phyloP scores from a whole-genome alignment of 2,113 vertebrate species.

The Corythaixoides concolor region DNA sequence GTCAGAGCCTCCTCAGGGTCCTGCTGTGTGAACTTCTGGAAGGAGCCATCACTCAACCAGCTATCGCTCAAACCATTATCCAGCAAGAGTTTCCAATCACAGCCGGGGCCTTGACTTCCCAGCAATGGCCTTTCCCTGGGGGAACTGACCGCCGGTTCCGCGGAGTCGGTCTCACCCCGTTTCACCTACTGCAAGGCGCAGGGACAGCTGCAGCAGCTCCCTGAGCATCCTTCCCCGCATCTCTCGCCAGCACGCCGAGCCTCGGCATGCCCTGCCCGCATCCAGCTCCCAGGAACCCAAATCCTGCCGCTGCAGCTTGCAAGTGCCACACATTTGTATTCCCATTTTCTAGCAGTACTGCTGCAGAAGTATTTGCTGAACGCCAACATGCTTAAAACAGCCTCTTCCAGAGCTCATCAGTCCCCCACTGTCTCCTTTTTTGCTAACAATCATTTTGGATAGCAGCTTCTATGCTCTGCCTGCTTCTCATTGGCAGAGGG shows the following conservation, averaged over 20 bases:
- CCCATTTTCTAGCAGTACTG: neutral
- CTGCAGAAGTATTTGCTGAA: neutral
- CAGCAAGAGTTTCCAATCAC: neutral
- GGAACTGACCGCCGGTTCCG: neutral
- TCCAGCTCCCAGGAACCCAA: neutral
- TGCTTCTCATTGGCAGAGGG: neutral
- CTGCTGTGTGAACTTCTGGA: neutral
- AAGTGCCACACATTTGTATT: accelerated
- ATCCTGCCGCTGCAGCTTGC: neutral
- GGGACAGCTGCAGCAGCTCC: neutral
- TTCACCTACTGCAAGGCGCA: neutral
- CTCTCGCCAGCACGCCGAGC: neutral
- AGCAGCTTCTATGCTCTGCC: neutral
- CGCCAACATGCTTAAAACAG: accelerated
- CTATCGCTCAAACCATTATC: neutral
- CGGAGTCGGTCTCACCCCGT: neutral
- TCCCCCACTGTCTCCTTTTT: neutral
- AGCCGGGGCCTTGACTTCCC: neutral
- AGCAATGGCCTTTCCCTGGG: neutral
- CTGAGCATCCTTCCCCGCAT: neutral
- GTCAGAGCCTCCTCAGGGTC: neutral
- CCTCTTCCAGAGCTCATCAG: neutral
- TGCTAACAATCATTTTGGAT: neutral
- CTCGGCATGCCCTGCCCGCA: neutral
- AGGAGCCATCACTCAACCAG: neutral